These are phyloP conservation scores for Macroglossus sobrinus DNA, from an alignment of 2,113 vertebrate species.

Conservation along the genomic window DNA sequence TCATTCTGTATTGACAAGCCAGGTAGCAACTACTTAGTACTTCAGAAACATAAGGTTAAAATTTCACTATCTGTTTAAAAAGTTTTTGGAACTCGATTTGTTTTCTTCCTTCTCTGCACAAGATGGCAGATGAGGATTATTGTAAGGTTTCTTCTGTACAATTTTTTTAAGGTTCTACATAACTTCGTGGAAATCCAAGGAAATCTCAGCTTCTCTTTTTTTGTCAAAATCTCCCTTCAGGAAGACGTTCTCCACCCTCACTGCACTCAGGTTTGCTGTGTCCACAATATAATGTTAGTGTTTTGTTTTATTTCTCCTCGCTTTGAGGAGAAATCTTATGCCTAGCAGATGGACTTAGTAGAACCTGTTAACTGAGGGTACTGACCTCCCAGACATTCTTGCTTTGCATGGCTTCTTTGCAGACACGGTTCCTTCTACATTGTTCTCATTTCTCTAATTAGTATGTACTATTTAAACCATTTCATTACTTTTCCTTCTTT, in stretches of 20 bases:
- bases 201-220: neutral
- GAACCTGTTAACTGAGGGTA: neutral
- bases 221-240: neutral
- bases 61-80: neutral
- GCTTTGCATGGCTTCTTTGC: neutral
- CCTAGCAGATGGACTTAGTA: neutral
- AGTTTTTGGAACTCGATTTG: neutral
- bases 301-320: neutral
- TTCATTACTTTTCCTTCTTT: neutral
- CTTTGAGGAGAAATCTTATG: neutral
- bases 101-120: neutral
- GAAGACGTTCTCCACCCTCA: neutral
- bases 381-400: neutral
- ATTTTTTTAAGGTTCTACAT: neutral
- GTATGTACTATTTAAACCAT: neutral
- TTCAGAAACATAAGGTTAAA: neutral
- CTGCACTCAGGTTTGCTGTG: neutral
- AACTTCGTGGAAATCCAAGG: neutral
- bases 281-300: fast-evolving
- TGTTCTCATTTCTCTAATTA: neutral
- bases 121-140: neutral
- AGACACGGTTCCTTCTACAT: neutral
- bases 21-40: neutral
- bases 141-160: neutral
- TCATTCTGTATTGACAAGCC: neutral